phyloP scores from a whole-genome alignment of 2,113 vertebrate genomes.

The Mellivora capensis region DNA sequence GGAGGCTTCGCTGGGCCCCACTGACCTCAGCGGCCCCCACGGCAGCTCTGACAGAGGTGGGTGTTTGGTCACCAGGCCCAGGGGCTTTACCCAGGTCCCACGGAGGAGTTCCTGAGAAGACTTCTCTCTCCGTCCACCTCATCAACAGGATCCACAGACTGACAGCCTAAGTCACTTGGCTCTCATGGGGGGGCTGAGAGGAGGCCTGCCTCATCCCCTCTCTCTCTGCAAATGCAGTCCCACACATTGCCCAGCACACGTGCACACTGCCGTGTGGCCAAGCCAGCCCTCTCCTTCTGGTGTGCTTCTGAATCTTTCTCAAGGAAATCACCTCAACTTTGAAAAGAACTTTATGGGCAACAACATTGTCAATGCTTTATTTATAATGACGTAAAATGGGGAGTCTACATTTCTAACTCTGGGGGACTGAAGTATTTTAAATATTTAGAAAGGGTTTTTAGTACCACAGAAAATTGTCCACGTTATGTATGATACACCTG shows the following conservation, averaged over 20 bases:
- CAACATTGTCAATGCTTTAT: neutral
- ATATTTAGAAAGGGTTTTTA: neutral
- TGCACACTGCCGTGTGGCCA: neutral
- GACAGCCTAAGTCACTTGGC: neutral
- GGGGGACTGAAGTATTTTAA: neutral
- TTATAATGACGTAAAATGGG: neutral
- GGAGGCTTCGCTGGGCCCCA: neutral
- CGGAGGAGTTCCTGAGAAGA: neutral
- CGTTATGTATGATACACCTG: neutral
- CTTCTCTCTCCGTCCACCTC: neutral
- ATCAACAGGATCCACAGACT: neutral
- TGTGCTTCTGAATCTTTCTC: neutral
- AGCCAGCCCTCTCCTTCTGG: neutral
- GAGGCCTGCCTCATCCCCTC: neutral
- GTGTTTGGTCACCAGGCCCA: neutral
- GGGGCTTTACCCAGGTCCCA: neutral
- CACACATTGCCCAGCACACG: neutral
- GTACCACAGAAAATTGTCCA: neutral
- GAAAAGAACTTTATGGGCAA: neutral
- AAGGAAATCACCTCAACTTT: neutral
- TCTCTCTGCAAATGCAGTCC: neutral
- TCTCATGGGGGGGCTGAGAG: rapidly evolving
- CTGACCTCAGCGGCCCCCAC: neutral
- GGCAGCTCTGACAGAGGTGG: neutral
- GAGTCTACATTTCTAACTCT: neutral